These are phyloP conservation scores for Idaea aversata DNA, from an alignment of 2,888 invertebrate species.

Conservation along the genomic window DNA sequence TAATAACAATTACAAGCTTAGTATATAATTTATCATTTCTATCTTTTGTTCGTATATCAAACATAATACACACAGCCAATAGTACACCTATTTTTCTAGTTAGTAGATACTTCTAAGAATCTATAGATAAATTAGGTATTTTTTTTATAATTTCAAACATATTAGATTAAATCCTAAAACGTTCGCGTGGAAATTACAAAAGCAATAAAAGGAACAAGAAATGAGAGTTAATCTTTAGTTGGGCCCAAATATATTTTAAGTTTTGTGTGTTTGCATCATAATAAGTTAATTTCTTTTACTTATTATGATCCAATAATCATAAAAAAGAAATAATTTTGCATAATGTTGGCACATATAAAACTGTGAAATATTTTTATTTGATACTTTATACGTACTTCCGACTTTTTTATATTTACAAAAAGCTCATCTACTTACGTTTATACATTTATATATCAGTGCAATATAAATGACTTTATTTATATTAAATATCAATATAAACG, in stretches of 20 bases:
- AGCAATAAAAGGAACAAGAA: not conserved
- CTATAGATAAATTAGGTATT: not conserved
- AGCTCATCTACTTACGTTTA: constrained; percentile 15
- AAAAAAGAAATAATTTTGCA: not conserved
- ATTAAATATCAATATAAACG: too few relatives aligned
- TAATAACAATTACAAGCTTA: not conserved
- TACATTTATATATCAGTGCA: not conserved
- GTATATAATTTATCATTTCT: not conserved
- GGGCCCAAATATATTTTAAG: not conserved
- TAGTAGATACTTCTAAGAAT: not conserved
- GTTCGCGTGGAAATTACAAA: not conserved
- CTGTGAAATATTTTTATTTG: not conserved
- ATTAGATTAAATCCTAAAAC: not conserved
- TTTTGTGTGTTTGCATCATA: too few relatives aligned
- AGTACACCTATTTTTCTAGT: not conserved
- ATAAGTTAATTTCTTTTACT: too few relatives aligned
- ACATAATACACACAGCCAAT: not conserved
- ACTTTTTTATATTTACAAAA: constrained; percentile 12
- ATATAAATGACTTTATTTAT: not conserved
- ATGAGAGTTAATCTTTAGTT: not conserved
- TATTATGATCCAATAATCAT: too few relatives aligned
- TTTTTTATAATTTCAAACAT: not conserved
- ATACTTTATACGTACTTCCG: not conserved
- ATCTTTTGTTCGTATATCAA: not conserved
- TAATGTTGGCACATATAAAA: constrained; percentile 10